A percentile compares a stretch with the other conserved stretches of the same genome.
phyloP scores from a whole-genome alignment of 2,113 vertebrate genomes.

The Esox niger region DNA sequence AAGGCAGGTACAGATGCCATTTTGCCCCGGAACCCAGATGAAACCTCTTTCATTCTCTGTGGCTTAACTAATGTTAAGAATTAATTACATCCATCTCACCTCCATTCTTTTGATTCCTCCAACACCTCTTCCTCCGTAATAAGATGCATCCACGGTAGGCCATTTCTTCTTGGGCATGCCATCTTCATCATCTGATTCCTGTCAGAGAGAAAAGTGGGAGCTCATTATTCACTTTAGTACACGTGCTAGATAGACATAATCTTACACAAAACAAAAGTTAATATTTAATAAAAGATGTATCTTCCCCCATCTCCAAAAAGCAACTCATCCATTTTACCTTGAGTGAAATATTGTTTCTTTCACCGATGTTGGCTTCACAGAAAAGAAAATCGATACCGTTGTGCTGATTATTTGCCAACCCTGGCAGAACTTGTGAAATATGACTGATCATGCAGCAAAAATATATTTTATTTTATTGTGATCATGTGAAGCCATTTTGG shows the following conservation, averaged over 20 bases:
- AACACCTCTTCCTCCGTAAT: slow-evolving; percentile 84
- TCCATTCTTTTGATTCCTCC: slow-evolving; percentile 90
- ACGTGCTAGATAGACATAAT: not conserved
- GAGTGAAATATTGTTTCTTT: too few relatives aligned
- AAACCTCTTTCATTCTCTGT: not conserved
- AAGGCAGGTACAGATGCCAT: too few relatives aligned
- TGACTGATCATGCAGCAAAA: too few relatives aligned
- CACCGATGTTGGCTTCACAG: too few relatives aligned
- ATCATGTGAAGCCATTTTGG: too few relatives aligned
- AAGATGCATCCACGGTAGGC: slow-evolving; percentile 87
- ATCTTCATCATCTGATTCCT: slow-evolving; percentile 87
- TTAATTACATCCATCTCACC: slow-evolving; percentile 59
- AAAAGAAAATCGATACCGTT: too few relatives aligned
- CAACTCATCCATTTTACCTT: too few relatives aligned
- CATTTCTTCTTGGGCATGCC: slow-evolving; percentile 86
- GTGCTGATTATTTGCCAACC: too few relatives aligned
- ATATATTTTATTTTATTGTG: too few relatives aligned
- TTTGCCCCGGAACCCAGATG: too few relatives aligned
- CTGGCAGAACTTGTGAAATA: too few relatives aligned
- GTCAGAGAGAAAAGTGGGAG: slow-evolving; percentile 9
- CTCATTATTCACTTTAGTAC: not conserved
- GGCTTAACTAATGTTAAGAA: not conserved
- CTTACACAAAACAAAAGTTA: not conserved
- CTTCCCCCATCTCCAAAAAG: not conserved
- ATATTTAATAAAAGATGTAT: too few relatives aligned